phyloP scores from a whole-genome alignment of 2,797 vertebrate species.

The Saxicola maurus region DNA sequence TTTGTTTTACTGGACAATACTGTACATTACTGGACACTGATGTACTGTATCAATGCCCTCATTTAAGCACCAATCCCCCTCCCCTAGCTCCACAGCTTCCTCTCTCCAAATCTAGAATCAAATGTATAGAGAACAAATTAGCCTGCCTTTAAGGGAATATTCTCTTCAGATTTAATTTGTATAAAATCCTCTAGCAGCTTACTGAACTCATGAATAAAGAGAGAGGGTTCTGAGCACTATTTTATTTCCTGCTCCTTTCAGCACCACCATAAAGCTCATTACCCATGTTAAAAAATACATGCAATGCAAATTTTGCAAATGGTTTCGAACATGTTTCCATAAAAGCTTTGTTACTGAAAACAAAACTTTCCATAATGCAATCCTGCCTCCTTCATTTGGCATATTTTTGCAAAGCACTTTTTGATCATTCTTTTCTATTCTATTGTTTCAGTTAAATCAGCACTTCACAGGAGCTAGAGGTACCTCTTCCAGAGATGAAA shows the following conservation, averaged over 20 bases:
- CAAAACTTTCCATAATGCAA: conserved; percentile 42
- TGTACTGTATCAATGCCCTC: conserved; percentile 29
- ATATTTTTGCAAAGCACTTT: conserved; percentile 31
- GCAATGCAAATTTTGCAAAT: conserved; percentile 36
- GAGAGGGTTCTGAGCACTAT: conserved; percentile 9
- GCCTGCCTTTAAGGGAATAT: conserved; percentile 48
- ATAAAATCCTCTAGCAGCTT: conserved; percentile 54
- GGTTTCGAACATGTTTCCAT: conserved; percentile 15
- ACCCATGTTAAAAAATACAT: conserved; percentile 55
- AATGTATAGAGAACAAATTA: conserved; percentile 43
- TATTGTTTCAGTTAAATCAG: conserved; percentile 75
- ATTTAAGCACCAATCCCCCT: neutral
- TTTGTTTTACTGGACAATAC: conserved; percentile 66
- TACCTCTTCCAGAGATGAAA: conserved; percentile 67
- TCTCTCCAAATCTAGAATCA: conserved; percentile 10
- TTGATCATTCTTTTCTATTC: conserved; percentile 60
- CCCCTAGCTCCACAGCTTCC: rapidly evolving
- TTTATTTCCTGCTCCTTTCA: conserved; percentile 44
- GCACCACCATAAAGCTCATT: conserved; percentile 37
- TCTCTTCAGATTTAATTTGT: conserved; percentile 62
- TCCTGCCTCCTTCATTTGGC: conserved; percentile 18
- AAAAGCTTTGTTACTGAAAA: conserved; percentile 40
- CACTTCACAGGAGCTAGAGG: conserved; percentile 62
- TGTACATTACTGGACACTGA: conserved; percentile 39
- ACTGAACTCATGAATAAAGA: conserved; percentile 64